Base-by-base conservation (phyloP, 2,888 invertebrate genomes). In the Diarsia rubi region DNA sequence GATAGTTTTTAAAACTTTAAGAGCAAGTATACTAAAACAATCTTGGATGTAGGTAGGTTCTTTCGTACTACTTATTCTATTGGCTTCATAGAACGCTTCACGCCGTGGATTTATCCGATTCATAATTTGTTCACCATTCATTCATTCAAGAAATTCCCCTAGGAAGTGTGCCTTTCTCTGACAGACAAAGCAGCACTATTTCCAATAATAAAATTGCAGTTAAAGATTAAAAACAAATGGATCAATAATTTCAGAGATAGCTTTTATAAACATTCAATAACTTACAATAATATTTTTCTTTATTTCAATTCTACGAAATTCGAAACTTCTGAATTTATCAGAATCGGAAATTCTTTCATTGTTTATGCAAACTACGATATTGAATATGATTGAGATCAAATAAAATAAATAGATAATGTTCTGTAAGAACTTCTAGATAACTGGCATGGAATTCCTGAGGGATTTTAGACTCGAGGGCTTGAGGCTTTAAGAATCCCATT, bases 401-500 rank as follows among this genome's bases (percentile, higher is more conserved):
- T 19, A 9, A 44, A 24, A n/a, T 27, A 42, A n/a, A 49, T 73
- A 12, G 42, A 27, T 24, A 31, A 9, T 31, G 5, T 44, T 63
- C 27, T 21, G 9, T 31, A 24, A 19, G 21, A 16, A 60, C 1
- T 49, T 12, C 16, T 45, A 49, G 27, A 54, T 44, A n/a, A 31
- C 9, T 45, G 52, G 37, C 27, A 45, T 57, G 2, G 42, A 47
- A 63, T 69, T 49, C 44, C 2, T 49, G 0, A 27, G 27, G 12
- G 27, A 24, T 68, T 59, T 16, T 67, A 52, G 49, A 37, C 44
- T n/a, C 14, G 21, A 66, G 11, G 57, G 8, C 14, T 74, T 19
- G n/a, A 57, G 16, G 45, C 45, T 59, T 45, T 42, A 68, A 65
- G 47, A 24, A 60, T 54, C n/a, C 49, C 59, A 44, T 72, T 44